phyloP scores from a whole-genome alignment of 37 sponge, comb jelly and placozoan species.

The Agelas oroides region DNA sequence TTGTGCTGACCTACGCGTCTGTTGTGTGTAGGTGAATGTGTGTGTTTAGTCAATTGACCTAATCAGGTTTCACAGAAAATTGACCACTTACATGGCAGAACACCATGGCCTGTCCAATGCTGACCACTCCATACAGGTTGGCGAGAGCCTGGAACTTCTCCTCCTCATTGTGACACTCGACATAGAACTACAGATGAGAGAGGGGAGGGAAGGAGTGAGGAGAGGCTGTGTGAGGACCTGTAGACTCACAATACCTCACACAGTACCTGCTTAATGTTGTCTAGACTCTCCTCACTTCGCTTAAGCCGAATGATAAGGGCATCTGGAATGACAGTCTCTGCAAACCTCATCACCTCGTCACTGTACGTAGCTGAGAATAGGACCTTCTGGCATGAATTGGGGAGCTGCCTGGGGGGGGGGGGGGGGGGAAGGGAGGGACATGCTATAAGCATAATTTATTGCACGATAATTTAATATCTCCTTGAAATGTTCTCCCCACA shows the following conservation, averaged over 20 bases:
- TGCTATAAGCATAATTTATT: too few relatives aligned
- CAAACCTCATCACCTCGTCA: slow-evolving; percentile 94
- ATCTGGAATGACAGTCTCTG: slow-evolving; percentile 70
- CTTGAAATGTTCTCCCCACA: not conserved
- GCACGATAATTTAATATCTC: not conserved
- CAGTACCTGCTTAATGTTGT: slow-evolving; percentile 91
- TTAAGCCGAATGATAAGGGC: slow-evolving; percentile 81
- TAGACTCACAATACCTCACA: too few relatives aligned
- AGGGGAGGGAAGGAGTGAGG: too few relatives aligned
- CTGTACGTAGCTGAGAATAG: slow-evolving; percentile 94
- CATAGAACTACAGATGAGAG: slow-evolving; percentile 88
- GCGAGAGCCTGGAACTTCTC: slow-evolving; percentile 86
- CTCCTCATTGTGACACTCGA: slow-evolving; percentile 77
- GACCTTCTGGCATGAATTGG: slow-evolving; percentile 68
- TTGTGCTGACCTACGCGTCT: slow-evolving; percentile 83
- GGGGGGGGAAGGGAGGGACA: too few relatives aligned
- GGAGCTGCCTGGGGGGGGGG: slow-evolving; percentile 49
- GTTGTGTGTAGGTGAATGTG: not conserved
- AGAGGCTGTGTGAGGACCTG: too few relatives aligned
- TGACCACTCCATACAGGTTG: slow-evolving; percentile 85
- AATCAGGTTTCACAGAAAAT: too few relatives aligned
- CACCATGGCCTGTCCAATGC: slow-evolving; percentile 92
- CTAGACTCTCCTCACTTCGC: slow-evolving; percentile 80
- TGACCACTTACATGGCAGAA: slow-evolving; percentile 85
- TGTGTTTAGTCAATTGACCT: too few relatives aligned